These are phyloP conservation scores for Lucilia sericata DNA, from an alignment of 1,140 invertebrate genomes.

Conservation along the genomic window DNA sequence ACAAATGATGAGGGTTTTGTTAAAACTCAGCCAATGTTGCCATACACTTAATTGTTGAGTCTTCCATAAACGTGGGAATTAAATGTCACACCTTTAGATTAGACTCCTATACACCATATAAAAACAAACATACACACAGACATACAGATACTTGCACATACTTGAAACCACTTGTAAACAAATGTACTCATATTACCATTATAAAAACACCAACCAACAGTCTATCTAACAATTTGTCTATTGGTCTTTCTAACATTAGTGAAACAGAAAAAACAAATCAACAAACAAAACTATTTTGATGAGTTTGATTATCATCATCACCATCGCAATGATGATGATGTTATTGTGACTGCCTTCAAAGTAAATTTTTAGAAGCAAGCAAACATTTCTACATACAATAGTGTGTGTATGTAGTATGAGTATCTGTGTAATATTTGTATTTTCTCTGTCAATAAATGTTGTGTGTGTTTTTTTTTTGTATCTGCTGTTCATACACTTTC, in stretches of 20 bases:
- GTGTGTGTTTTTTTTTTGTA: neutral
- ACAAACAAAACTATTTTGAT: too few species aligned
- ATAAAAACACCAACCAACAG: too few species aligned
- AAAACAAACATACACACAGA: neutral
- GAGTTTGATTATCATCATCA: too few species aligned
- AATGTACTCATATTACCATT: too few species aligned
- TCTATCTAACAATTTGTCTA: too few species aligned
- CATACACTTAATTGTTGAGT: neutral
- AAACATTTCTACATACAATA: neutral
- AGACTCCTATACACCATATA: neutral
- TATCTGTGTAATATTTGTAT: slow-evolving; percentile 14
- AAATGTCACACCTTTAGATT: neutral
- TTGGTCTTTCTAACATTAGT: too few species aligned
- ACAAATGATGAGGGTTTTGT: too few species aligned
- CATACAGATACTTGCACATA: neutral
- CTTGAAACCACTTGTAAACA: too few species aligned
- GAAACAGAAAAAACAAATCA: too few species aligned
- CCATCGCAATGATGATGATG: too few species aligned
- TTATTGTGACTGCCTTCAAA: too few species aligned
- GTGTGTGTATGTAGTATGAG: neutral
- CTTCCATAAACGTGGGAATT: neutral
- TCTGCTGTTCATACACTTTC: slow-evolving; percentile 6
- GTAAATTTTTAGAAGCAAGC: neutral
- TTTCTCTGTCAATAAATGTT: slow-evolving; percentile 31
- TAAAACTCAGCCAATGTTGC: neutral